Percentiles rank a stretch among this genome's conserved stretches.
Conservation (phyloP, 2,888 invertebrate species). For the Melikaiella ostensackeni region DNA sequence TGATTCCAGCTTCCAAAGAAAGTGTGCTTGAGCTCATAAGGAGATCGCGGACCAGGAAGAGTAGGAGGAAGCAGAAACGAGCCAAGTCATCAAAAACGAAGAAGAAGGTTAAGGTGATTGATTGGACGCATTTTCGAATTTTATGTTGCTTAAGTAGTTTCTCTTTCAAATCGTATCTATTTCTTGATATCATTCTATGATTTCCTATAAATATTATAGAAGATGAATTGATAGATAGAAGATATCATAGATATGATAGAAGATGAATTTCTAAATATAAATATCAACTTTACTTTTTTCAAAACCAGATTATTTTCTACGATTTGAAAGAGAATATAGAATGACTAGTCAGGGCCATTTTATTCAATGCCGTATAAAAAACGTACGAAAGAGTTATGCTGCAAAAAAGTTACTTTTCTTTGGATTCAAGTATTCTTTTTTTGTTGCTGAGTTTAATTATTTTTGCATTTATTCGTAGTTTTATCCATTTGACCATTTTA, state of each 20-base stretch:
- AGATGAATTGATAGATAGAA: too few relatives aligned
- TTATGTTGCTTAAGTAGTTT: neutral
- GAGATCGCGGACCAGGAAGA: slow-evolving; percentile 70
- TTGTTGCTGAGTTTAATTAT: neutral
- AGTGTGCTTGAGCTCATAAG: slow-evolving; percentile 61
- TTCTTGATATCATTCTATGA: neutral
- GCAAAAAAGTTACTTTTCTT: neutral
- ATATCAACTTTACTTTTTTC: slow-evolving; percentile 10
- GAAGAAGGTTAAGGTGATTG: slow-evolving; percentile 78
- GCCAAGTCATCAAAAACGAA: slow-evolving; percentile 78
- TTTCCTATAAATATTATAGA: too few relatives aligned
- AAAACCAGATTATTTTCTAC: neutral
- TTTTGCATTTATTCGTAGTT: neutral
- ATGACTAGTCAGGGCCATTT: too few relatives aligned
- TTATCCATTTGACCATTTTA: neutral
- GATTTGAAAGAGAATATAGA: slow-evolving; percentile 2
- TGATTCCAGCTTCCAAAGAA: slow-evolving; percentile 53
- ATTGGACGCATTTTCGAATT: slow-evolving; percentile 53
- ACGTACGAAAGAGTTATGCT: neutral
- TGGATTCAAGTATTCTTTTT: neutral
- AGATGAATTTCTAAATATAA: neutral
- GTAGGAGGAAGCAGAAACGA: slow-evolving; percentile 79
- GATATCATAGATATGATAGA: too few relatives aligned
- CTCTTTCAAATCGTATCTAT: neutral
- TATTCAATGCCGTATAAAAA: too few relatives aligned